Conservation (phyloP, 2,797 vertebrate species). For the Holocentrus rufus region DNA sequence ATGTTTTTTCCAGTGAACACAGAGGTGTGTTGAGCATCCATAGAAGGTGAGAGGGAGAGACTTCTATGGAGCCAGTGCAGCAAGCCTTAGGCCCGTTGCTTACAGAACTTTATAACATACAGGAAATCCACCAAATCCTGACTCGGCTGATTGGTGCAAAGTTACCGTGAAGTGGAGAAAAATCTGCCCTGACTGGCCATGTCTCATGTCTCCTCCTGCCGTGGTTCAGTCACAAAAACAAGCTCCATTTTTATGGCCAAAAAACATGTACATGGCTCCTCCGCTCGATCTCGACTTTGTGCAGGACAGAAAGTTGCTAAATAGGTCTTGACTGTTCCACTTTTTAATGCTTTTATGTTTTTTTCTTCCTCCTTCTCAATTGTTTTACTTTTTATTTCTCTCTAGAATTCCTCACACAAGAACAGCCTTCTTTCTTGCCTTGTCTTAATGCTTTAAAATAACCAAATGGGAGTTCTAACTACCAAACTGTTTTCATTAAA, state of each 20-base stretch:
- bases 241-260: conserved; percentile 86
- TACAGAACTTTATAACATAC: too few species aligned
- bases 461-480: conserved; percentile 97
- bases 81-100: background rate
- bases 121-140: too few species aligned
- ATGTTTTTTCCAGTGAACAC: conserved; percentile 29
- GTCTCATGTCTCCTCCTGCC: conserved; percentile 60
- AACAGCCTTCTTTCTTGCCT: conserved; percentile 98
- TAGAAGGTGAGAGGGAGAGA: conserved; percentile 27
- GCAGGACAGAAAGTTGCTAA: conserved; percentile 91
- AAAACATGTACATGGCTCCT: conserved; percentile 77
- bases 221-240: conserved; percentile 78
- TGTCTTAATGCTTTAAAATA: conserved; percentile 99
- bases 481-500: conserved; percentile 91
- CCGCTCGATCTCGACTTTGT: conserved; percentile 90
- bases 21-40: conserved; percentile 25
- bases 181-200: conserved; percentile 40
- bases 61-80: conserved; percentile 26
- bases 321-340: conserved; percentile 90
- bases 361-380: conserved; percentile 7
- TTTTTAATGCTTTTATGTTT: conserved; percentile 50
- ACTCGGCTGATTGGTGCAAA: too few species aligned
- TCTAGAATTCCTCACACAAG: conserved; percentile 90
- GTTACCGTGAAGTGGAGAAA: background rate
- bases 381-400: conserved; percentile 56